A percentile compares a stretch with the other conserved stretches of the same genome.
Evolutionary conservation across 64 coral and sea anemone species (phyloP).

Genomic region (Catalaphyllia jardinei): DNA sequence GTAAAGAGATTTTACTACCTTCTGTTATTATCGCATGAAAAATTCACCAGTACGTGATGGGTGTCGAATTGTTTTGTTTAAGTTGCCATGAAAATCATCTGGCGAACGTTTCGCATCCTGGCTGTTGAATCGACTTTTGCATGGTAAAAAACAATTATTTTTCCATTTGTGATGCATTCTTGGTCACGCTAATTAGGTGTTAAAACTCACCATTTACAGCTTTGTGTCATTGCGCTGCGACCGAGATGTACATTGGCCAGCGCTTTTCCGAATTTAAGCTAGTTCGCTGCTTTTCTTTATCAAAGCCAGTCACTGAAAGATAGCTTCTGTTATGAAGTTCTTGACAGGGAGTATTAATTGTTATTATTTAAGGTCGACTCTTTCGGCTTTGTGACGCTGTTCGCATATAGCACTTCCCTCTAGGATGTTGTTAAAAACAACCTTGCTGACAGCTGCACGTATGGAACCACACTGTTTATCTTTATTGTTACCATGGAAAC

Average conservation of each 20-base stretch:
- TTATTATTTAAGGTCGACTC: background rate
- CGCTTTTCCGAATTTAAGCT: background rate
- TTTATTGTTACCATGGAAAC: slow-evolving; percentile 14
- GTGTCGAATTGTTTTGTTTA: background rate
- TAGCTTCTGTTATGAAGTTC: background rate
- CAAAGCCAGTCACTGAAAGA: background rate
- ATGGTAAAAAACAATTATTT: background rate
- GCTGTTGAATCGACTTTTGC: slow-evolving; percentile 13
- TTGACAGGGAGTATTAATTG: slow-evolving; percentile 9
- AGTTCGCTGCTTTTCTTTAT: background rate
- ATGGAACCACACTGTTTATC: background rate
- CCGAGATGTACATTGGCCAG: background rate
- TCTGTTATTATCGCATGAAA: background rate
- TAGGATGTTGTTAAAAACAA: slow-evolving; percentile 17
- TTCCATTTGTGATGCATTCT: slow-evolving; percentile 1
- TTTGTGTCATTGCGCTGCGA: background rate
- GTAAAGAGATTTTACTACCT: background rate
- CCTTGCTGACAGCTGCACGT: slow-evolving; percentile 5
- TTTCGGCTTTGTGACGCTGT: slow-evolving; percentile 9
- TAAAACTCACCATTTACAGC: slow-evolving; percentile 6
- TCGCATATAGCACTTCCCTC: background rate
- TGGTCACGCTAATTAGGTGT: slow-evolving; percentile 20
- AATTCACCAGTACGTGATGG: background rate
- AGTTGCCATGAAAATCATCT: slow-evolving; percentile 34
- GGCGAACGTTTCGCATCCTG: background rate